Conservation (phyloP, 2,113 vertebrate species). For the Muntiacus muntjak region DNA sequence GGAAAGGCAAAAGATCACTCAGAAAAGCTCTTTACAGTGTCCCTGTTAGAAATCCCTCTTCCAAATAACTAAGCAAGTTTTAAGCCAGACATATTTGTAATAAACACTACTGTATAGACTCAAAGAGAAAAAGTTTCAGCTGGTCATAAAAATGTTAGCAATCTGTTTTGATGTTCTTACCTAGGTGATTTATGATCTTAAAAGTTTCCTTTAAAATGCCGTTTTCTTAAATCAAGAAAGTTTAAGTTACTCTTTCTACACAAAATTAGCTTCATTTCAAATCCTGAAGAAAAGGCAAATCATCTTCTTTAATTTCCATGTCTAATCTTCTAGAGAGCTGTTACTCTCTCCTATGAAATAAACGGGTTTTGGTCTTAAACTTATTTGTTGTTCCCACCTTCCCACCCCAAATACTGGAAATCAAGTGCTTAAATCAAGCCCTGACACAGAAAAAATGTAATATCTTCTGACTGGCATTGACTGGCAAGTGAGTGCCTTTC, state of each 20-base stretch:
- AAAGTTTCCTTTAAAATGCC: neutral
- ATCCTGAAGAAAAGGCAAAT: neutral
- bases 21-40: neutral
- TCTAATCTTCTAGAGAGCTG: neutral
- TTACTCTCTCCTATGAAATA: neutral
- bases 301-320: neutral
- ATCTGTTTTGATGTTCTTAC: neutral
- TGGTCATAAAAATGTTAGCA: neutral
- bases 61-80: neutral
- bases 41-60: slow-evolving; percentile 14
- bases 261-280: neutral
- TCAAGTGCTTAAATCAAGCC: neutral
- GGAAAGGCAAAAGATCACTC: slow-evolving; percentile 26
- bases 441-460: neutral
- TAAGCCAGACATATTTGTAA: neutral
- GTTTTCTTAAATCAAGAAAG: neutral
- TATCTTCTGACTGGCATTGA: neutral
- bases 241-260: neutral
- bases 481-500: neutral
- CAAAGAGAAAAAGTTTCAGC: neutral
- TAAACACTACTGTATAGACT: neutral
- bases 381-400: neutral
- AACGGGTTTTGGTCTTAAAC: neutral
- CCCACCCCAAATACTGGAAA: neutral
- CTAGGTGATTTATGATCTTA: neutral